Evolutionary conservation across 2,797 vertebrate species (phyloP), one percentile per base, ranked within the genome.

Genomic region (Cryptoprocta ferox): DNA sequence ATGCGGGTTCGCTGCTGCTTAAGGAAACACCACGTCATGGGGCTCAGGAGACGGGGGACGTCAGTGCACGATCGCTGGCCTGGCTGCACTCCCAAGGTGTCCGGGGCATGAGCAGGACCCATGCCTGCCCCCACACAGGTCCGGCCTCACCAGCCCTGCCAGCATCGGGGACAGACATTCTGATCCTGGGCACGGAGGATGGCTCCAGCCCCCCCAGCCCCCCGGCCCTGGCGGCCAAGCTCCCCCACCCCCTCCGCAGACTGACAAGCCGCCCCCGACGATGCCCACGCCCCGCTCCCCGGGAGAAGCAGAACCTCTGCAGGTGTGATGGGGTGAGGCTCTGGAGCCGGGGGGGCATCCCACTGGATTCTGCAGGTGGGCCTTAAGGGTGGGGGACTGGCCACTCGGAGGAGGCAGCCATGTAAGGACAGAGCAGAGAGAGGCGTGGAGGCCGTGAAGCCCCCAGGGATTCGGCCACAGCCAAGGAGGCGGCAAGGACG

Each of bases 21-120:
- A 15, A 30, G 37, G 37, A 70, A 68, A 18, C n/a, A 6, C 39
- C 32, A 35, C 2, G 0, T 14, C 14, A 5, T 1, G 4, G 26
- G 35, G 32, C 35, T 45, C 32, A 5, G 30, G 10, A 16, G 28
- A 63, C 30, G 1, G 13, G 1, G 13, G 70, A 42, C 65, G 6
- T 13, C 0, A 1, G 1, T 7, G 5, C 0, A 0, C 26, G 11
- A 11, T 5, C 3, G 56, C 24, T 12, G 0, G 2, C 24, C 24
- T 0, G 0, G 39, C 63, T 15, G 12, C 50, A 53, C n/a, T 13
- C 42, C 14, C 4, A 0, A 19, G 84, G 18, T 0, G 6, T 19
- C 24, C 7, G 45, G 2, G 5, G 26, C 0, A 0, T 18, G 19
- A 26, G 10, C 6, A 6, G 65, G 53, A 71, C 66, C 28, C 0